phyloP scores from a whole-genome alignment of 2,888 invertebrate species.

The Platerodrilus igneus region DNA sequence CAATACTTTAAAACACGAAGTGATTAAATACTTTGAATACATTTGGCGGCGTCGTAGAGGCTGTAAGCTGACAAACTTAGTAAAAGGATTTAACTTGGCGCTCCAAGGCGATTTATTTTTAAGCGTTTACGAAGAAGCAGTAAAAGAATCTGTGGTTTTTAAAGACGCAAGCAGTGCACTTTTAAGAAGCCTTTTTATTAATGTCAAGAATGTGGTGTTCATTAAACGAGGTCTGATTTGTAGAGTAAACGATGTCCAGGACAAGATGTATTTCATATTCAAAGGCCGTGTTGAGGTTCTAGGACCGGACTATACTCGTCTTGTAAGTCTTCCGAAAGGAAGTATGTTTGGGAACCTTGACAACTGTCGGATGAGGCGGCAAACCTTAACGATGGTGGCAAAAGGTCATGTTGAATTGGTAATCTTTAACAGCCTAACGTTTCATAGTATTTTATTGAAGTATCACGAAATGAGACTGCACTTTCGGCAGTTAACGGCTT shows the following conservation, averaged over 20 bases:
- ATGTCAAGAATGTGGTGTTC: constrained; percentile 16
- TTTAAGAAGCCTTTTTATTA: constrained; percentile 21
- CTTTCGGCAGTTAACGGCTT: constrained; percentile 16
- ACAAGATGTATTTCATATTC: constrained; percentile 26
- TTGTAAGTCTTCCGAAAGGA: constrained; percentile 24
- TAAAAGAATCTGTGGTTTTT: constrained; percentile 22
- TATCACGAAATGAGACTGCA: constrained; percentile 17
- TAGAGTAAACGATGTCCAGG: constrained; percentile 29
- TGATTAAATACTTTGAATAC: constrained; percentile 31
- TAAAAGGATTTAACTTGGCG: constrained; percentile 22
- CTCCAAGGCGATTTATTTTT: constrained; percentile 27
- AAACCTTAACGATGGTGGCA: constrained; percentile 31
- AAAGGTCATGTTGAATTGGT: constrained; percentile 30
- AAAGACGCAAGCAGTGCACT: constrained; percentile 18
- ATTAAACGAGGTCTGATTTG: constrained; percentile 23
- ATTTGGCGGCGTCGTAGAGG: constrained; percentile 28
- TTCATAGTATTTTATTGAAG: constrained; percentile 25
- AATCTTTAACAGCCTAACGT: constrained; percentile 20
- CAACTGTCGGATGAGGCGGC: constrained; percentile 20
- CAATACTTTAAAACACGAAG: constrained; percentile 23
- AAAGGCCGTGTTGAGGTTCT: constrained; percentile 31
- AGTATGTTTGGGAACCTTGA: constrained; percentile 32
- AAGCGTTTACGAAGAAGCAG: constrained; percentile 21
- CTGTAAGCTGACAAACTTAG: constrained; percentile 14
- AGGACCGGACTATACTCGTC: constrained; percentile 29